Evolutionary conservation across 2,797 vertebrate genomes (phyloP), one percentile per base, ranked within the genome.

Genomic region (Myripristis murdjan): DNA sequence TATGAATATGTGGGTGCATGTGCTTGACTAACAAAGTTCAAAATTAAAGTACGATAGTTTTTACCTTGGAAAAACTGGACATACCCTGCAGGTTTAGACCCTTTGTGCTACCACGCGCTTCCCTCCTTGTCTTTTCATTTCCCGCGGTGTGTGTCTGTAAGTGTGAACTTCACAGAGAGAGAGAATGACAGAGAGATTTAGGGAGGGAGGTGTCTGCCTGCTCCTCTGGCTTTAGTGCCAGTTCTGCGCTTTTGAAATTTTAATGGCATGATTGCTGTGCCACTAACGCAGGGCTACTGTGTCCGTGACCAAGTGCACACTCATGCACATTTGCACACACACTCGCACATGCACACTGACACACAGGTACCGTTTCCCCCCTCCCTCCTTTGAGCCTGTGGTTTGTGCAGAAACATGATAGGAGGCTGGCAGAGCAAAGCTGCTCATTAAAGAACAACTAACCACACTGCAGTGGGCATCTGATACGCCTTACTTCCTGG

Each of bases 361-460:
- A 77, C 65, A 24, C 81, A 73, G 87, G 81, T 90, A 77, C 89
- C 82, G 51, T 74, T n/a, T n/a, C n/a, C n/a, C n/a, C n/a, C 85
- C 83, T 88, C 69, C 76, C 63, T 58, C 63, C 55, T n/a, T 24
- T 58, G 48, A 28, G 73, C 78, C 67, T 47, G 74, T 69, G 35
- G 62, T 68, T 66, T 33, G 8, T 12, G 6, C 68, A 51, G 89
- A 86, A 91, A 92, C 73, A 51, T 0, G 84, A 91, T 86, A 78
- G 64, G 65, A 35, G 61, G 22, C 28, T 26, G 56, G 79, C 87
- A 70, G 22, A 64, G 73, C 43, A 47, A 68, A 67, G 74, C 64
- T 15, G 20, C 89, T 87, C 88, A 87, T 88, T 89, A 91, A 87
- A 90, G 84, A 83, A 90, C 73, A 90, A 85, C 79, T 66, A 83